Base-by-base conservation (phyloP, 1,140 invertebrate genomes). In the Sogatella furcifera region DNA sequence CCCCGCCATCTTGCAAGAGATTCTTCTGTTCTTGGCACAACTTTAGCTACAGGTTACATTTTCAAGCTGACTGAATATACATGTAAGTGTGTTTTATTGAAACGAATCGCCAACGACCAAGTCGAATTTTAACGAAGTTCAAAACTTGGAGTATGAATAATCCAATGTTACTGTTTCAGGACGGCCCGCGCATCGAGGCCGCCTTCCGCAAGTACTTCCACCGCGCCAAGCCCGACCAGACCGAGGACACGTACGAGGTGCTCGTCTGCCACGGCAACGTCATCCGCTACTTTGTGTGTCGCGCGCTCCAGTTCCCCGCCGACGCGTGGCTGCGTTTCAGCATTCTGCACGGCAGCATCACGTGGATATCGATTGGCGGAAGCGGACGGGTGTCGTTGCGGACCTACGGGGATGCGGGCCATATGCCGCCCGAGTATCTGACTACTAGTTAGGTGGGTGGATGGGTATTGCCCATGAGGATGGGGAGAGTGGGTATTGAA, bases 251-350 rank as follows among this genome's bases (percentile, higher is more conserved):
- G 6, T 95, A 91, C 72, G 97, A 97, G 52, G 71, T 99, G 28
- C 77, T 98, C 49, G 94, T 99, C 5, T 98, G 95, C 65, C 97
- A 99, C 77, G 95, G 91, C 13, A 99, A 99, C 77, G 95, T 99
- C 11, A 99, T 99, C 67, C 77, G 97, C 60, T 99, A 97, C 76
- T 97, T 98, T 76, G 85, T 97, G 15, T 98, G 95, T 78, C 84
- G 92, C 92, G 93, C 93, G 0, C 75, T 99, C n/a, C 97, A 99
- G 74, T 90, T 98, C 69, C 95, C 95, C 13, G 85, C 94, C 0
- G 94, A 98, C 76, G 96, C 88, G 13, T 99, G 97, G 97, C 76
- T 98, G 6, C 80, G 97, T 19, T 84, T 99, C 64, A 86, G 83
- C 24, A 76, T 99, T 10, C 88, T 92, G 71, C 90, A 99, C 75